Base-by-base conservation (phyloP, 2,113 vertebrate species). In the Scophthalmus maximus region DNA sequence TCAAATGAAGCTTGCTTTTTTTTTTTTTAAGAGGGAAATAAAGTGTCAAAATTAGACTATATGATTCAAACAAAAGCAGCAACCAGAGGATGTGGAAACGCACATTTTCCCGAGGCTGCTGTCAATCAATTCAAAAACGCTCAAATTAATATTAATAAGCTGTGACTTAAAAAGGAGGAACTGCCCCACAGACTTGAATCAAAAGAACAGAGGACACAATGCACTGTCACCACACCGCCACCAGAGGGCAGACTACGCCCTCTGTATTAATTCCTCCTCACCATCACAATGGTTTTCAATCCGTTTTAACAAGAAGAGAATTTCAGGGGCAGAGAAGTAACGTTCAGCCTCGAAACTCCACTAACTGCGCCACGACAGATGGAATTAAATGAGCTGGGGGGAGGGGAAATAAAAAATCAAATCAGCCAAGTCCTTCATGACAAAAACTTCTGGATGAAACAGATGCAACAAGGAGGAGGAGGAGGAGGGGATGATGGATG, bases 191-290 rank as follows among this genome's bases (percentile, higher is more conserved):
- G n/a, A n/a, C n/a, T n/a, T n/a, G n/a, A n/a, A n/a, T n/a, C n/a
- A n/a, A n/a, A n/a, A n/a, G n/a, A n/a, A n/a, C n/a, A n/a, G 9
- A 36, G 34, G 34, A 14, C 11, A 8, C 5, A 0, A 0, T 44
- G 79, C 72, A 72, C 11, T 22, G 47, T 56, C 1, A 6, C 0
- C 1, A 0, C 0, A 1, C 14, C 3, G 7, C 81, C 88, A 81
- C 76, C 8, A 75, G 88, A 61, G 82, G 88, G 88, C 51, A 64
- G 64, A 10, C 66, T 0, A 61, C 18, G 10, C 9, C 78, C 27
- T 46, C 8, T 2, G 7, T 20, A n/a, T 23, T 2, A 3, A 2
- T 23, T n/a, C 8, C 3, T 22, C 26, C 27, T 29, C 36, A 10
- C 3, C n/a, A n/a, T n/a, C n/a, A n/a, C n/a, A n/a, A n/a, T n/a